Percentiles rank a stretch among this genome's conserved stretches.
Evolutionary conservation across 2,888 invertebrate species (phyloP).

Genomic region (Resseliella maxima): DNA sequence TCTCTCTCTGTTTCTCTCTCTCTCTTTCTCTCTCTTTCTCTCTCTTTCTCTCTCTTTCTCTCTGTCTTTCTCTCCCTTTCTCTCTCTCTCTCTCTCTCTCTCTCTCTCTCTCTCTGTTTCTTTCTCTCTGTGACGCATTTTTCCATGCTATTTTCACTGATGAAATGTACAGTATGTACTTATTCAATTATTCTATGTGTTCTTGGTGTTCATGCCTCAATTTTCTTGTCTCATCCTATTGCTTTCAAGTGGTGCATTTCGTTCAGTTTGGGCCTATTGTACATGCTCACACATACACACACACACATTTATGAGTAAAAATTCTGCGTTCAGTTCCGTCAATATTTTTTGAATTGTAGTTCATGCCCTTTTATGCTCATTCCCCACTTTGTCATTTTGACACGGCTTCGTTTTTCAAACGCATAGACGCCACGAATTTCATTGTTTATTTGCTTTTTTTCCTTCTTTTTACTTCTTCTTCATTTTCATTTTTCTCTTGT

Average conservation of each 20-base stretch:
- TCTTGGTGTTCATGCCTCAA: background rate
- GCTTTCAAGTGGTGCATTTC: constrained; percentile 16
- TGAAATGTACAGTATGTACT: constrained; percentile 13
- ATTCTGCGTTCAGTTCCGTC: constrained; percentile 20
- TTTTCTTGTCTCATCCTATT: background rate
- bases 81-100: background rate
- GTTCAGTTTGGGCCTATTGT: too few relatives aligned
- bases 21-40: too few relatives aligned
- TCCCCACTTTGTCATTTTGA: constrained; percentile 7
- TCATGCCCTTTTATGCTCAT: constrained; percentile 3
- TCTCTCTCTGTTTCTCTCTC: too few relatives aligned
- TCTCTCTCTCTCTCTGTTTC: background rate
- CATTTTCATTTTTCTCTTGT: background rate
- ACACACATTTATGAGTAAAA: background rate
- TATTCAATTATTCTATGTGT: background rate
- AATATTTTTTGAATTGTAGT: constrained; percentile 32
- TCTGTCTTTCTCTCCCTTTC: background rate
- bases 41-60: too few relatives aligned
- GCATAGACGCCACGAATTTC: background rate
- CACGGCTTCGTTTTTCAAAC: constrained; percentile 7
- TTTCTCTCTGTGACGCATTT: background rate
- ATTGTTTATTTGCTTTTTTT: background rate
- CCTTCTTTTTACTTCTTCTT: background rate
- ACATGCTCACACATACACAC: background rate
- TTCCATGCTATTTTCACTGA: background rate